Evolutionary conservation across 64 coral and sea anemone genomes (phyloP).

Genomic region (Montipora capricornis): DNA sequence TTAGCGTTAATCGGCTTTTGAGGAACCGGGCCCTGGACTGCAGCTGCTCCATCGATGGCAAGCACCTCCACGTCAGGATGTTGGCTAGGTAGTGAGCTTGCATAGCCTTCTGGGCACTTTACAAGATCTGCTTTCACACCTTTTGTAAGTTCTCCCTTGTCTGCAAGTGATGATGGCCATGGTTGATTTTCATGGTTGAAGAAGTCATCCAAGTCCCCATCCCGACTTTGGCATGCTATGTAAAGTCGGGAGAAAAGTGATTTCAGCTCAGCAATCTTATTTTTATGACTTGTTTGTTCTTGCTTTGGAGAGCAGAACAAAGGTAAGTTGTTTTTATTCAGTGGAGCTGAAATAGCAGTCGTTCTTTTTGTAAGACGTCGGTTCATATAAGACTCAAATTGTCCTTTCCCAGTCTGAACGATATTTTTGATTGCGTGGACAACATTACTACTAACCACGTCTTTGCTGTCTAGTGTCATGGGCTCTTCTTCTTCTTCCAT

Average conservation of each 20-base stretch:
- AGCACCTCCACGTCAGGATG: conserved; percentile 6
- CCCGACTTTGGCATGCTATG: too few relatives aligned
- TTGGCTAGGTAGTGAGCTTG: not conserved
- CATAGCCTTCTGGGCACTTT: not conserved
- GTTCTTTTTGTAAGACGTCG: conserved; percentile 8
- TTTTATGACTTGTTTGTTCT: conserved; percentile 53
- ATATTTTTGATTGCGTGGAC: conserved; percentile 21
- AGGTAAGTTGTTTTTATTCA: conserved; percentile 34
- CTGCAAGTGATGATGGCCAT: conserved; percentile 17
- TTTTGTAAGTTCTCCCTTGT: not conserved
- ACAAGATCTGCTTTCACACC: conserved; percentile 26
- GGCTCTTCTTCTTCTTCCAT: not conserved
- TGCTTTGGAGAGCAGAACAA: conserved; percentile 44
- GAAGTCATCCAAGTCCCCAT: too few relatives aligned
- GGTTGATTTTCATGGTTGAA: not conserved
- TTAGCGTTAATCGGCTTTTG: too few relatives aligned
- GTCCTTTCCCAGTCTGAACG: conserved; percentile 34
- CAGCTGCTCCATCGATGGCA: conserved; percentile 29
- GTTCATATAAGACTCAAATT: conserved; percentile 29
- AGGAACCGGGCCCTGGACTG: too few relatives aligned
- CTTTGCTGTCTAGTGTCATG: conserved; percentile 32
- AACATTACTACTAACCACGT: conserved; percentile 4
- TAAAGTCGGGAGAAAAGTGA: too few relatives aligned
- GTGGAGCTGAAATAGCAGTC: conserved; percentile 7
- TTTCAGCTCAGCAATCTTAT: conserved; percentile 46